A percentile compares a stretch with the other conserved stretches of the same genome.
Evolutionary conservation across 2,113 vertebrate genomes (phyloP).

Genomic region (Miniopterus natalensis): DNA sequence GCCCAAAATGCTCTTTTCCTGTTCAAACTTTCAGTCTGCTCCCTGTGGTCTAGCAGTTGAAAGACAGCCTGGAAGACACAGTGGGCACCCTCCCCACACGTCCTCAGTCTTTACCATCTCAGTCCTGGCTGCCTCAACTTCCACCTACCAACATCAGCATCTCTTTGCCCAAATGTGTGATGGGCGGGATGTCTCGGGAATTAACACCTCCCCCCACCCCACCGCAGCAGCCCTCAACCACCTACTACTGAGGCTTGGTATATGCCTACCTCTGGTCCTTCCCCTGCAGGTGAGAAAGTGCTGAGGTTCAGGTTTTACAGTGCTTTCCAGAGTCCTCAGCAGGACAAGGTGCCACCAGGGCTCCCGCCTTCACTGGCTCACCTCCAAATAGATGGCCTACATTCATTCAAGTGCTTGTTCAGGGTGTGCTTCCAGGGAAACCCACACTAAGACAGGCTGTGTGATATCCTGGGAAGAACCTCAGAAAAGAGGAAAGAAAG

Average conservation of each 20-base stretch:
- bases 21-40: neutral
- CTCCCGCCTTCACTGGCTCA: neutral
- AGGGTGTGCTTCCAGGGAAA: neutral
- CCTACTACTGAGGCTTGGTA: neutral
- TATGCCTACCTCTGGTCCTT: neutral
- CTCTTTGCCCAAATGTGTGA: neutral
- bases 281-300: neutral
- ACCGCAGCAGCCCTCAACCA: neutral
- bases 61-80: neutral
- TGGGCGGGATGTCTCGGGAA: neutral
- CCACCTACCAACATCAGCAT: neutral
- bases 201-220: rapidly evolving
- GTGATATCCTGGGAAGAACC: neutral
- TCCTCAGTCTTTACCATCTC: neutral
- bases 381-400: neutral
- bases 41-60: neutral
- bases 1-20: neutral
- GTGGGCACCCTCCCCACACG: neutral
- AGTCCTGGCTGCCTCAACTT: neutral
- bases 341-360: neutral
- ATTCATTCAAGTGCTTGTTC: neutral
- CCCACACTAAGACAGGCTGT: neutral
- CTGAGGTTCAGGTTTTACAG: neutral
- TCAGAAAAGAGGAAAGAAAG: neutral
- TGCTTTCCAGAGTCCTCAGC: neutral